Conservation (phyloP, 2,113 vertebrate species). For the Anhinga anhinga region DNA sequence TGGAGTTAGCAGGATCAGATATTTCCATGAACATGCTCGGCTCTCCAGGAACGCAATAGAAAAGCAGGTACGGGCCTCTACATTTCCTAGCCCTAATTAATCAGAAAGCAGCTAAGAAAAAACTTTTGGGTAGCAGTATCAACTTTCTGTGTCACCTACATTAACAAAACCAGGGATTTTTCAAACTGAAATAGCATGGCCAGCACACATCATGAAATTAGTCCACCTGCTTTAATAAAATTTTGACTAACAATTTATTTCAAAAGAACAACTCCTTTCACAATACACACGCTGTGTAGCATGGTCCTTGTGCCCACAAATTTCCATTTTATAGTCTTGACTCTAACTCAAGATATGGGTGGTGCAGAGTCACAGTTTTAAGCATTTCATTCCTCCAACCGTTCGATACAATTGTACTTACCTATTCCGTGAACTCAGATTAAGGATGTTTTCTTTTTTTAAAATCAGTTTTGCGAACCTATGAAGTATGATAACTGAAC, state of each 20-base stretch:
- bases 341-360: neutral
- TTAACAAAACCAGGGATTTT: neutral
- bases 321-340: neutral
- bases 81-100: neutral
- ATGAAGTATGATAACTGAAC: neutral
- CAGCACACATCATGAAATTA: neutral
- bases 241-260: neutral
- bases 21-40: neutral
- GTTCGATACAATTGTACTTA: neutral
- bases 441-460: neutral
- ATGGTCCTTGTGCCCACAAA: too few species aligned
- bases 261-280: neutral
- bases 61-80: neutral
- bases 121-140: neutral
- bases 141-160: neutral
- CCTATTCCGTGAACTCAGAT: neutral
- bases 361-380: neutral
- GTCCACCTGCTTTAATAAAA: neutral
- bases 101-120: neutral
- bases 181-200: neutral
- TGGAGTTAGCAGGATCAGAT: neutral
- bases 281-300: neutral
- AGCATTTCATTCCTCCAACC: neutral
- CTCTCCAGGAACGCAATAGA: neutral
- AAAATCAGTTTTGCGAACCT: neutral